phyloP scores from a whole-genome alignment of 2,888 invertebrate species.

The Drosophila peninsularis region DNA sequence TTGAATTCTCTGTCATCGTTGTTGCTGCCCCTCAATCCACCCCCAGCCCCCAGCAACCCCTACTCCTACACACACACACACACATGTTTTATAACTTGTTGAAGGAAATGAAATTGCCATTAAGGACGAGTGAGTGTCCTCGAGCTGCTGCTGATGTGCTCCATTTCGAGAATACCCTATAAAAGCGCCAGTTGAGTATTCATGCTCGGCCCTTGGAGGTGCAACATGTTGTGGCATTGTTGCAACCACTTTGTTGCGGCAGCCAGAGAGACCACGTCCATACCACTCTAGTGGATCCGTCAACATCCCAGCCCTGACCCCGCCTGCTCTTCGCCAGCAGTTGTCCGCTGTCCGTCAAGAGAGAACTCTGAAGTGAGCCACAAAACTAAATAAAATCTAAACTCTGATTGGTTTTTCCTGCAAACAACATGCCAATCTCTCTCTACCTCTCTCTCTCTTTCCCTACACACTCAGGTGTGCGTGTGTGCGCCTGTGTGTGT shows the following conservation, averaged over 20 bases:
- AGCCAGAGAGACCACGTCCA: neutral
- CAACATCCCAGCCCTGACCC: neutral
- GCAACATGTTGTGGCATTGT: constrained; percentile 5
- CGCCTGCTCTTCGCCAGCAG: too few species aligned
- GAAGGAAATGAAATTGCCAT: constrained; percentile 67
- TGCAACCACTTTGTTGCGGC: neutral
- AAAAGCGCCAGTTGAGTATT: constrained; percentile 3
- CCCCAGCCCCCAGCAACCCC: neutral
- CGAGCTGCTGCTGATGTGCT: neutral
- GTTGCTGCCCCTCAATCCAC: neutral
- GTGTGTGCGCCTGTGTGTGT: constrained; percentile 8
- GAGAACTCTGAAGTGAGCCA: neutral
- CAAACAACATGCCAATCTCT: neutral
- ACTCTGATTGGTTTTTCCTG: constrained; percentile 6
- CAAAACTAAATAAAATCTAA: constrained; percentile 5
- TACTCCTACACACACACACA: neutral
- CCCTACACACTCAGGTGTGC: constrained; percentile 5
- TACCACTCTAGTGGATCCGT: too few species aligned
- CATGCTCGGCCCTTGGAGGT: neutral
- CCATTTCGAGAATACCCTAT: constrained; percentile 34
- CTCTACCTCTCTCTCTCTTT: neutral
- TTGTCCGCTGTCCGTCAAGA: neutral
- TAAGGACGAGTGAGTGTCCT: constrained; percentile 40
- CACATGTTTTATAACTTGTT: constrained; percentile 53
- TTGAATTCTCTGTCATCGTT: constrained; percentile 64